Evolutionary conservation across 1,140 invertebrate genomes (phyloP), one percentile per base, ranked within the genome.

Genomic region (Maniola jurtina): DNA sequence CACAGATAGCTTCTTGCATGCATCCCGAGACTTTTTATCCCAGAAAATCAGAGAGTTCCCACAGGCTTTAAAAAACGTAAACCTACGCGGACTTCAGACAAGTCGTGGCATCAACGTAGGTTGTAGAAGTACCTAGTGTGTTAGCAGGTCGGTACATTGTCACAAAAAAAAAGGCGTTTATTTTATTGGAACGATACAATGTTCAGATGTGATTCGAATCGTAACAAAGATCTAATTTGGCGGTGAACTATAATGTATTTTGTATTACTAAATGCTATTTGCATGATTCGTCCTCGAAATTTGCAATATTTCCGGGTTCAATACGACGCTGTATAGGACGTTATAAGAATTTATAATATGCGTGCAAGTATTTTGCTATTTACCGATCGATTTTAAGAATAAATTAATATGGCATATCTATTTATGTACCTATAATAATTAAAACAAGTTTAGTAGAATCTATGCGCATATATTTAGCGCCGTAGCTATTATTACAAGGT

Each of bases 241-340:
- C 65, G 61, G 71, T 63, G 52, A 70, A 67, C 61, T 54, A 69
- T 61, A 64, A 25, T 25, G 25, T 25, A 25, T 25, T 25, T 25
- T n/a, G 5, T 5, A 38, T 7, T 45, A 45, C 34, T 55, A 14
- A 25, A 62, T 56, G 25, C 8, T 14, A 71, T 71, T 66, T 67
- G 64, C 64, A 66, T 62, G 60, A 61, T 66, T 61, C 55, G 71
- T 64, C 58, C 58, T 64, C 67, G 64, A 54, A 42, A 50, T 56
- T 45, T 42, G 56, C 61, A 34, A 52, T 52, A 48, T 68, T 64
- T 68, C 60, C 60, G 62, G 62, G 38, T 66, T 58, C 62, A 58
- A 57, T 57, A 38, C 25, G 25, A 25, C 25, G 25, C 25, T 1
- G 25, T 25, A 25, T 25, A 60, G 40, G 40, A 61, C 55, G 58